phyloP scores from a whole-genome alignment of 2,797 vertebrate species.

The Esox masquinongy region DNA sequence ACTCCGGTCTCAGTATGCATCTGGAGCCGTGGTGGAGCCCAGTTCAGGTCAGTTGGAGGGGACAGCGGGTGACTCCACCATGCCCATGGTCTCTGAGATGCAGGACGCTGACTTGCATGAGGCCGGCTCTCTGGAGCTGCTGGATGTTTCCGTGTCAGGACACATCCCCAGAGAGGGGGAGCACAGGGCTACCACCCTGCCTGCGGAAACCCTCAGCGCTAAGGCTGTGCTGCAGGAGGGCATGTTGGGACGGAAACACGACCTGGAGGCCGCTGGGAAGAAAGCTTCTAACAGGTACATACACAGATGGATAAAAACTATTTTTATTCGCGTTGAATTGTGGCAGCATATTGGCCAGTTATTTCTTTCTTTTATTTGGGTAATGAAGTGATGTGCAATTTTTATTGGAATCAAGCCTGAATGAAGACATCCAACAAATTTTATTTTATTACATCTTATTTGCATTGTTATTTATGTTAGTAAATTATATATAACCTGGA shows the following conservation, averaged over 20 bases:
- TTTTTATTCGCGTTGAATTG: neutral
- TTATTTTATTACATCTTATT: too few relatives aligned
- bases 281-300: conserved; percentile 88
- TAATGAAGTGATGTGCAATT: too few relatives aligned
- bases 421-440: too few relatives aligned
- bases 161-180: conserved; percentile 65
- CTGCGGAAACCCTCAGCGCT: conserved; percentile 59
- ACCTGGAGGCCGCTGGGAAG: conserved; percentile 88
- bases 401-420: too few relatives aligned
- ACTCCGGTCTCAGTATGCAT: conserved; percentile 51
- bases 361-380: too few relatives aligned
- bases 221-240: conserved; percentile 83
- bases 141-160: conserved; percentile 59
- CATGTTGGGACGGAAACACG: conserved; percentile 87
- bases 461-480: too few relatives aligned
- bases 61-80: conserved; percentile 56
- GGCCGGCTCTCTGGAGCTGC: conserved; percentile 67
- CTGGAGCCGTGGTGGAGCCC: conserved; percentile 54
- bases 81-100: conserved; percentile 60
- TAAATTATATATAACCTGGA: too few relatives aligned
- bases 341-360: neutral
- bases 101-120: conserved; percentile 66
- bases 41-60: conserved; percentile 58
- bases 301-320: neutral
- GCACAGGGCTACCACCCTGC: conserved; percentile 79